Conservation (phyloP, 2,888 invertebrate species). For the Philereme transversata region DNA sequence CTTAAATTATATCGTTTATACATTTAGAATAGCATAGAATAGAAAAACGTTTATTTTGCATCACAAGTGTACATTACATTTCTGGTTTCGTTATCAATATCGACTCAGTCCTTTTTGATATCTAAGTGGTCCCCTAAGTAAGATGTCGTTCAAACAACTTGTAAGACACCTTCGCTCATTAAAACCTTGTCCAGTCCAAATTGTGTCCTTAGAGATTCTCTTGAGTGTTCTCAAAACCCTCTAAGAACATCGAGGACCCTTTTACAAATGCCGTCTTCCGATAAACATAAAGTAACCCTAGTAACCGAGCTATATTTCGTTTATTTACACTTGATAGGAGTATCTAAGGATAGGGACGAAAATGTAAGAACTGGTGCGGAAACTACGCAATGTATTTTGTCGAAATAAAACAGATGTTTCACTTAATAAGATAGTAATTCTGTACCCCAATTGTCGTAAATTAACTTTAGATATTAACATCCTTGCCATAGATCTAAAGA, state of each 20-base stretch:
- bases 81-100: too few species aligned
- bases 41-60: too few species aligned
- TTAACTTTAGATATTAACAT: too few species aligned
- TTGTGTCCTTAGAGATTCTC: constrained; percentile 7
- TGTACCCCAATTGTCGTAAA: too few species aligned
- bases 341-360: background rate
- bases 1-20: too few species aligned
- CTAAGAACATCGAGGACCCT: constrained; percentile 24
- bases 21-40: too few species aligned
- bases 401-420: too few species aligned
- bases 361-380: background rate
- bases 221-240: constrained; percentile 13
- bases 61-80: too few species aligned
- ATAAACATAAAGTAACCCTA: constrained; percentile 34
- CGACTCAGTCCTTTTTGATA: too few species aligned
- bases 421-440: too few species aligned
- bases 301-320: constrained; percentile 21
- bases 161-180: background rate
- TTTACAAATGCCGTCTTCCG: constrained; percentile 27
- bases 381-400: too few species aligned
- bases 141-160: background rate
- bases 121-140: background rate
- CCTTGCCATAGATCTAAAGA: too few species aligned
- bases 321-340: constrained; percentile 12
- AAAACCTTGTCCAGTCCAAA: background rate